These are phyloP conservation scores for Zaprionus inermis DNA, from an alignment of 1,140 invertebrate genomes.

Conservation along the genomic window DNA sequence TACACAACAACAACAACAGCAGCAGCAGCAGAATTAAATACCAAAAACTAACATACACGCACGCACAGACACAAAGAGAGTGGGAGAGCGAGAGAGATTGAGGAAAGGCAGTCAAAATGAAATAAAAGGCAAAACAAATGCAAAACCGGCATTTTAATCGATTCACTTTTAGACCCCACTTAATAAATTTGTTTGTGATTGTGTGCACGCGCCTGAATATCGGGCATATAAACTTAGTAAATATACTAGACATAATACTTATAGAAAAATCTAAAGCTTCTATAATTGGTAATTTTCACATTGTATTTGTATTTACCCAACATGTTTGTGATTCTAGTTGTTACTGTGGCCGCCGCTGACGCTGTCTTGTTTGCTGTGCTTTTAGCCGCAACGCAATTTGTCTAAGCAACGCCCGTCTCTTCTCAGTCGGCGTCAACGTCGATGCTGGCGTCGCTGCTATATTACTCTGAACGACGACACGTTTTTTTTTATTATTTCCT, in stretches of 20 bases:
- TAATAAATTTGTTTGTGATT: conserved; percentile 25
- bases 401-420: conserved; percentile 73
- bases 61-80: not conserved
- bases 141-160: conserved; percentile 73
- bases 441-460: conserved; percentile 38
- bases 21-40: conserved; percentile 24
- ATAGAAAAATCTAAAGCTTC: conserved; percentile 25
- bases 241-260: conserved; percentile 13
- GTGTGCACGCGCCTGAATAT: conserved; percentile 8
- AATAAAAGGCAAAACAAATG: conserved; percentile 57
- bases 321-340: conserved; percentile 62
- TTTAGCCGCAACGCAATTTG: conserved; percentile 81
- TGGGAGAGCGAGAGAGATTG: conserved; percentile 23
- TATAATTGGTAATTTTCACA: conserved; percentile 36
- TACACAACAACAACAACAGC: conserved; percentile 23
- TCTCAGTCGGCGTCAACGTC: conserved; percentile 52
- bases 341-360: conserved; percentile 3
- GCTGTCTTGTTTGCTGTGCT: conserved; percentile 32
- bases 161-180: conserved; percentile 33
- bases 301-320: conserved; percentile 72
- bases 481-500: conserved; percentile 42
- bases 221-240: not conserved
- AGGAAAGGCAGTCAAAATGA: conserved; percentile 48
- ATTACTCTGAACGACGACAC: conserved; percentile 45
- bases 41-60: conserved; percentile 9